Conservation (phyloP, 2,797 vertebrate genomes). For the Hydrolagus colliei region DNA sequence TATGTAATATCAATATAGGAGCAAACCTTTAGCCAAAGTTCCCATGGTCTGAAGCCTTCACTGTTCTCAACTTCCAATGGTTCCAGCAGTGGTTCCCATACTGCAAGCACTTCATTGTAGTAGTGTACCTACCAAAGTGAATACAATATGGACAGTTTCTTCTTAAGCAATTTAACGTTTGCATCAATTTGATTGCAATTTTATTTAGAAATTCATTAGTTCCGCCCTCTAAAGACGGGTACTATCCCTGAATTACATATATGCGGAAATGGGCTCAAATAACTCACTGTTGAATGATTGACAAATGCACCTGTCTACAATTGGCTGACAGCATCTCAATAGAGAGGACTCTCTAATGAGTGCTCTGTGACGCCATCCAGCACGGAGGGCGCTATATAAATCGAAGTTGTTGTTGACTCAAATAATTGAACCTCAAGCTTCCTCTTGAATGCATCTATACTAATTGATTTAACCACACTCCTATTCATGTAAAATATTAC, state of each 20-base stretch:
- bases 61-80: constrained; percentile 80
- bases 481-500: no score
- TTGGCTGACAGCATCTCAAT: neutral
- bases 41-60: constrained; percentile 83
- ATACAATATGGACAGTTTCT: constrained; percentile 13
- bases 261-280: neutral
- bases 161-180: neutral
- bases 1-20: neutral
- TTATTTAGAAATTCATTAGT: neutral
- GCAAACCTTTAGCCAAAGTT: constrained; percentile 75
- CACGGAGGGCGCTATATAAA: no score
- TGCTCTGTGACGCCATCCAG: no score
- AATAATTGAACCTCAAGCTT: no score
- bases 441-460: no score
- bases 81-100: constrained; percentile 95
- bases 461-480: no score
- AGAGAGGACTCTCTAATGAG: neutral
- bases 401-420: no score
- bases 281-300: neutral
- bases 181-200: neutral
- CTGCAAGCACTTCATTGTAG: constrained; percentile 88
- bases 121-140: constrained; percentile 74
- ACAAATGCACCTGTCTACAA: no score
- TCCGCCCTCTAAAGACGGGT: neutral
- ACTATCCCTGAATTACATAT: neutral